These are phyloP conservation scores for Perccottus glenii DNA, from an alignment of 2,113 vertebrate species.

Conservation along the genomic window DNA sequence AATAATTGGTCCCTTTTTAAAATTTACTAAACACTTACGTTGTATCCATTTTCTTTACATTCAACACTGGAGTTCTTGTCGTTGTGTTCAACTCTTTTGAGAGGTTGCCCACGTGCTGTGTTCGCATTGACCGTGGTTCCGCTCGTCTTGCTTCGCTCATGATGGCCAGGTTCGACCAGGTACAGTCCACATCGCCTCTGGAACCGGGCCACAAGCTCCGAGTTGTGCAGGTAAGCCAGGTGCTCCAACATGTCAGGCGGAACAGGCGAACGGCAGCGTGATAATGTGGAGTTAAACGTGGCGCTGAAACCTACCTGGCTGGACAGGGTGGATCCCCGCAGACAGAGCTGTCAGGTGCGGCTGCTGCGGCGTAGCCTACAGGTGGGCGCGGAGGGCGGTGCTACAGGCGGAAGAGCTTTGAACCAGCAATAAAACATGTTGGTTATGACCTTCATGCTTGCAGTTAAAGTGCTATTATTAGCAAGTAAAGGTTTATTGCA, in stretches of 20 bases:
- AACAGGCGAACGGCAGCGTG: too few species aligned
- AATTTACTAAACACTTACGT: slow-evolving; percentile 42
- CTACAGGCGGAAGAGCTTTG: too few species aligned
- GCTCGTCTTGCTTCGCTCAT: neutral
- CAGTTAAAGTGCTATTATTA: too few species aligned
- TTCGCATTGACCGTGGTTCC: neutral
- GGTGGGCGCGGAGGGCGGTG: too few species aligned
- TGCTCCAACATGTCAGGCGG: slow-evolving; percentile 56
- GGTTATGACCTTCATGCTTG: too few species aligned
- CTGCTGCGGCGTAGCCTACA: neutral
- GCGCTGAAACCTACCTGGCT: too few species aligned
- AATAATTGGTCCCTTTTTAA: too few species aligned
- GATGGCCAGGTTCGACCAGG: slow-evolving; percentile 43
- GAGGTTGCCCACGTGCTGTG: slow-evolving; percentile 1
- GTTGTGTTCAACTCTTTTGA: slow-evolving; percentile 13
- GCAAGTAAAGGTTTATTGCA: neutral
- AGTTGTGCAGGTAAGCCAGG: slow-evolving; percentile 78
- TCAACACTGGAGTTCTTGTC: slow-evolving; percentile 57
- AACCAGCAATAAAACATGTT: too few species aligned
- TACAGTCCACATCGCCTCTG: slow-evolving; percentile 89
- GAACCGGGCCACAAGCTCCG: slow-evolving; percentile 87
- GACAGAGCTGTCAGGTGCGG: neutral
- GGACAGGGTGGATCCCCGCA: too few species aligned
- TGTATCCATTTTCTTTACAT: slow-evolving; percentile 18
- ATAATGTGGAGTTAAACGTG: too few species aligned